Conservation (phyloP, 2,113 vertebrate genomes). For the Macrotus californicus region DNA sequence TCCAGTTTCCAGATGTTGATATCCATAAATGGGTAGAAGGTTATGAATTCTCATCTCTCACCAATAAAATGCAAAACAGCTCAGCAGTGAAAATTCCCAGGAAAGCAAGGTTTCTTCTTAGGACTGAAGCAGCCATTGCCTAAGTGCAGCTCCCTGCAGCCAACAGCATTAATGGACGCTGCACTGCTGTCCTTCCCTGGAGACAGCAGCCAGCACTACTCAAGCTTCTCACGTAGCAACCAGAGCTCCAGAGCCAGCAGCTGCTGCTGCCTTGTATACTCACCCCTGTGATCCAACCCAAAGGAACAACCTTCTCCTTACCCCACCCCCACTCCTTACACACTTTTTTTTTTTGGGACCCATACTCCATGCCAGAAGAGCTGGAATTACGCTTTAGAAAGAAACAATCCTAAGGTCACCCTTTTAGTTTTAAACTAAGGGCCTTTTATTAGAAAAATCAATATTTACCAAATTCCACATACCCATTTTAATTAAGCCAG, state of each 20-base stretch:
- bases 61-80: constrained; percentile 51
- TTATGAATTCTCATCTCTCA: constrained; percentile 43
- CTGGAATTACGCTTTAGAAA: constrained; percentile 50
- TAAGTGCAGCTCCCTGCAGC: constrained; percentile 77
- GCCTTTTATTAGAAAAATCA: constrained; percentile 41
- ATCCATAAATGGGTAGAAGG: constrained; percentile 47
- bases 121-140: constrained; percentile 70
- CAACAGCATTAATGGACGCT: constrained; percentile 84
- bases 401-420: constrained; percentile 58
- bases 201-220: constrained; percentile 86
- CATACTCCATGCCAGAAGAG: constrained; percentile 50
- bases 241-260: constrained; percentile 84
- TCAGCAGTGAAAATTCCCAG: constrained; percentile 53
- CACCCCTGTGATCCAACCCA: constrained; percentile 80
- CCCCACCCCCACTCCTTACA: constrained; percentile 73
- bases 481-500: constrained; percentile 44
- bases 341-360: constrained; percentile 36
- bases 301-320: constrained; percentile 77
- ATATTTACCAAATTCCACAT: constrained; percentile 41
- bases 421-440: constrained; percentile 38
- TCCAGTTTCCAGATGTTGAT: constrained; percentile 27
- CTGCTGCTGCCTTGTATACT: constrained; percentile 81
- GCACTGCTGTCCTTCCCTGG: constrained; percentile 85
- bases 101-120: constrained; percentile 66
- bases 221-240: constrained; percentile 89